Evolutionary conservation across 2,113 vertebrate species (phyloP), one percentile per base, ranked within the genome.

Genomic region (Microcebus tavaratra): DNA sequence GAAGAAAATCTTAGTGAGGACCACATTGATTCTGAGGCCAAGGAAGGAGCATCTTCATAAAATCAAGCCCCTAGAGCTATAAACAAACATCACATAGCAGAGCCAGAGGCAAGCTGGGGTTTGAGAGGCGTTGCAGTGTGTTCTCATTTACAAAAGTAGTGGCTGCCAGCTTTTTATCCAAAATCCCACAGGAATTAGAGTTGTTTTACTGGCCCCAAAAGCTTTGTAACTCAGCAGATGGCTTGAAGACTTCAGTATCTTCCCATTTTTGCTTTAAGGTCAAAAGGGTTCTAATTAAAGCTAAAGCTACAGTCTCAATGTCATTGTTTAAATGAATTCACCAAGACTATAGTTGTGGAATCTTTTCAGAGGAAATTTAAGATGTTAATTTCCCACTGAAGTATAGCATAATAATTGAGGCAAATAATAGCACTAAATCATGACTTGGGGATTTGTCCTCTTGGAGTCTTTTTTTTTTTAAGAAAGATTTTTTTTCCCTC

Each of bases 231-330:
- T 95, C 61, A 75, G 42, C 79, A 93, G 73, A 57, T 94, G 72
- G 86, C 89, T 50, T 50, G 34, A 96, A 82, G 88, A 91, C 61
- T 86, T 95, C 34, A 13, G 9, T 27, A 14, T 90, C 67, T 94
- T 88, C 45, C 79, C 61, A 50, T 81, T 90, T n/a, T 92, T 70
- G 45, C 65, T 91, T 81, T 91, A 92, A 81, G 88, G 78, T 91
- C 61, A 88, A 63, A 95, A 80, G 81, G 67, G 86, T 97, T 91
- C 91, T 86, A 89, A 61, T 91, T 88, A 94, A 92, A 88, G 78
- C 59, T 86, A 72, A 92, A 90, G 65, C 85, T 78, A 36, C 31
- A 81, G 36, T 93, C 48, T 92, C 63, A 57, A 17, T 93, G 96
- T 63, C 89, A 39, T 95, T 68, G 20, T 92, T 94, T 85, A 96